Percentiles rank a stretch among this genome's conserved stretches.
Evolutionary conservation across 2,113 vertebrate genomes (phyloP).

Genomic region (Pachypanchax playfairii): DNA sequence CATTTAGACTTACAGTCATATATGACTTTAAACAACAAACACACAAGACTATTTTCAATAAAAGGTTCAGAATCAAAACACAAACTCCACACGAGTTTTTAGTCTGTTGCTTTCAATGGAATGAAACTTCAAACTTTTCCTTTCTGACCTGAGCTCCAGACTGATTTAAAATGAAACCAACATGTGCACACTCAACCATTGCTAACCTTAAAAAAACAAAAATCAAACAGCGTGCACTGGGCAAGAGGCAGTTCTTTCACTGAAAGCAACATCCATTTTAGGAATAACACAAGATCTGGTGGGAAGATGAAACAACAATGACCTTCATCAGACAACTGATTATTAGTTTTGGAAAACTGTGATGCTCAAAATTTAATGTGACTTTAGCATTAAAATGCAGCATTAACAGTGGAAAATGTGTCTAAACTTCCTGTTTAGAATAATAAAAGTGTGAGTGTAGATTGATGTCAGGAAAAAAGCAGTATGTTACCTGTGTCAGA

Average conservation of each 20-base stretch:
- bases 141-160: neutral
- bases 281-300: conserved; percentile 6
- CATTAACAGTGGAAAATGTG: conserved; percentile 16
- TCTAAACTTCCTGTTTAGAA: conserved; percentile 12
- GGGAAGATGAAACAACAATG: conserved; percentile 23
- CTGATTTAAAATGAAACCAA: neutral
- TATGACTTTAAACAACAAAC: conserved; percentile 23
- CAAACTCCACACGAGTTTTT: neutral
- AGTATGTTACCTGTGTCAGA: conserved; percentile 80
- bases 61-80: conserved; percentile 18
- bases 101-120: conserved; percentile 66
- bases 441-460: too few species aligned
- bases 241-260: conserved; percentile 37
- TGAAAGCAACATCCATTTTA: conserved; percentile 57
- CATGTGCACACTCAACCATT: too few species aligned
- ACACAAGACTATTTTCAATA: conserved; percentile 9
- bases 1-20: conserved; percentile 50
- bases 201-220: neutral
- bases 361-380: conserved; percentile 9
- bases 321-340: conserved; percentile 7
- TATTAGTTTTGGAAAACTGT: conserved; percentile 10
- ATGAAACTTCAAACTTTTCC: neutral
- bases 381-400: conserved; percentile 22
- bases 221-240: neutral
- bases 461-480: conserved; percentile 58